Base-by-base conservation (phyloP, 2,797 vertebrate genomes). In the Chlorospingus flavigularis region DNA sequence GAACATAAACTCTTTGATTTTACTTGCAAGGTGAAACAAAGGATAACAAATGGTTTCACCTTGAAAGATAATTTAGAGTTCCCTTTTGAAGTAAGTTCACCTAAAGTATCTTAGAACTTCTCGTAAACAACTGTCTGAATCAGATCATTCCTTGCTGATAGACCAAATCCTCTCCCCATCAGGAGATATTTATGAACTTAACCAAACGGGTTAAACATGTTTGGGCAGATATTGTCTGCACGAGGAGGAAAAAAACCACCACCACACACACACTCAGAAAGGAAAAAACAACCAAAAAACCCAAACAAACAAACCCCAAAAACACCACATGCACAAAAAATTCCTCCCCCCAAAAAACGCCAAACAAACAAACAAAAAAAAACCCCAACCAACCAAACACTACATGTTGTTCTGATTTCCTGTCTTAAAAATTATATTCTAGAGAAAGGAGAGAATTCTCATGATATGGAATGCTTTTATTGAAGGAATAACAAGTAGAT, bases 141-240 rank as follows among this genome's bases (percentile, higher is more conserved):
- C 42, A 23, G 72, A 75, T 90, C 10, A 60, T 55, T 48, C 45
- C n/a, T 77, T 87, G 21, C 40, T 76, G 81, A 74, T 86, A 61
- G 75, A 51, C 35, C 9, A 54, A 51, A 55, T 79, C 60, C 15
- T 91, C 17, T 74, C 48, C 37, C 12, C 30, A 54, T 83, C 68
- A 57, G 89, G n/a, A 92, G 62, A 75, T 88, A 88, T n/a, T 86
- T 90, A 61, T 68, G 68, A 85, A 89, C 55, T 78, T 76, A 55
- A 65, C 71, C 74, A 86, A 86, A 91, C 53, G 6, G 37, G 92
- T 93, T 92, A 76, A 90, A 93, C 92, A 5, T 78, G 86, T 94
- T 95, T 90, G 87, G 79, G 71, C 87, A 84, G 83, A 68, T 91
- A 74, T 9, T 76, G 37, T 60, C 28, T 31, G 43, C 21, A 75